Conservation (phyloP, 1,140 invertebrate species). For the Frieseomelitta varia region DNA sequence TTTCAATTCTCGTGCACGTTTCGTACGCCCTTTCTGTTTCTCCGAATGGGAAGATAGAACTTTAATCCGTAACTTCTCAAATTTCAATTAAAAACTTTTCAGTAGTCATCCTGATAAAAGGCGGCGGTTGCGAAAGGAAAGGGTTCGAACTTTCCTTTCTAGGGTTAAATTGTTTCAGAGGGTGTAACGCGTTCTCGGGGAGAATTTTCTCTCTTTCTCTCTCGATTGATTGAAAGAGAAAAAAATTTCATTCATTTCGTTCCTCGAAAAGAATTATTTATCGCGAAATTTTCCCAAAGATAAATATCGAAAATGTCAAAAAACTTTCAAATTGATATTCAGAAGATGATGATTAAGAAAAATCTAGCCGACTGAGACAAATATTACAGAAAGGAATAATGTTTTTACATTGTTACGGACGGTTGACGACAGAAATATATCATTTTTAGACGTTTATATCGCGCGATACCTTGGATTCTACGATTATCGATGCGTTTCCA, state of each 20-base stretch:
- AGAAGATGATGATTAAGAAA: too few species aligned
- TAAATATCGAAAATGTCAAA: too few species aligned
- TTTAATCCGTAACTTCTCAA: conserved; percentile 22
- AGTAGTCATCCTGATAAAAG: background rate
- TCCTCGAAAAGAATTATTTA: background rate
- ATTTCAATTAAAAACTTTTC: conserved; percentile 43
- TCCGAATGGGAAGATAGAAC: background rate
- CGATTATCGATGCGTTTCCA: background rate
- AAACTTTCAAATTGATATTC: too few species aligned
- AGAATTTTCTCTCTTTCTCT: background rate
- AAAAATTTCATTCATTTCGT: background rate
- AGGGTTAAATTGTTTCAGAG: background rate
- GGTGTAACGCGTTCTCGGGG: background rate
- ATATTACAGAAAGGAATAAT: too few species aligned
- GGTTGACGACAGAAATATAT: too few species aligned
- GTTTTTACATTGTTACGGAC: too few species aligned
- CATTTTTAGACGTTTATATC: too few species aligned
- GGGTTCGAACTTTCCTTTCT: background rate
- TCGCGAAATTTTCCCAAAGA: too few species aligned
- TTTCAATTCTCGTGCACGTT: background rate
- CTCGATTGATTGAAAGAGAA: background rate
- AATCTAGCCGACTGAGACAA: too few species aligned
- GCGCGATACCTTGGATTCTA: background rate
- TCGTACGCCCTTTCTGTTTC: background rate
- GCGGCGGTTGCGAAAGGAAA: background rate